Conservation (phyloP, 2,888 invertebrate genomes). For the Drosophila acutilabella region DNA sequence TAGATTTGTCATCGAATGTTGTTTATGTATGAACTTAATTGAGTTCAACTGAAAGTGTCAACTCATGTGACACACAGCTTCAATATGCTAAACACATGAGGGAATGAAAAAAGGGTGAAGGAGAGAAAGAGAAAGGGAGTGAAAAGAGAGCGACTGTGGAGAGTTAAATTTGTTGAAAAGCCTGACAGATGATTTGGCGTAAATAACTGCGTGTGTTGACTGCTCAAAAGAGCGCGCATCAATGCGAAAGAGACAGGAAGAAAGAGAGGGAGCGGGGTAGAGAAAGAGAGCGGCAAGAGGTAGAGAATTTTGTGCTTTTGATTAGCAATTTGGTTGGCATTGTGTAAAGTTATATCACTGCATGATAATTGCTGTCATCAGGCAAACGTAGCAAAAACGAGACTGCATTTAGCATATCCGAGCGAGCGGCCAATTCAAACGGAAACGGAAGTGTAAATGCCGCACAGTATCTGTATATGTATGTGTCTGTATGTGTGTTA, state of each 20-base stretch:
- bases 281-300: not conserved
- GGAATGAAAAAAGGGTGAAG: not conserved
- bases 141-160: not conserved
- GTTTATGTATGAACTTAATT: constrained; percentile 78
- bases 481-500: constrained; percentile 42
- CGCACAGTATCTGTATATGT: constrained; percentile 34
- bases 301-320: constrained; percentile 47
- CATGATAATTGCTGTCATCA: constrained; percentile 77
- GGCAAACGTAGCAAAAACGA: constrained; percentile 71
- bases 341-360: constrained; percentile 69
- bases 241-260: not conserved
- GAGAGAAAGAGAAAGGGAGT: not conserved
- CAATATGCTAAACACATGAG: constrained; percentile 36
- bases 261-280: not conserved
- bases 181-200: constrained; percentile 40
- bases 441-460: constrained; percentile 80
- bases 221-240: not conserved
- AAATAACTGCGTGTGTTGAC: constrained; percentile 27
- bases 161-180: constrained; percentile 22
- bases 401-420: constrained; percentile 76
- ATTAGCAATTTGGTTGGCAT: constrained; percentile 66
- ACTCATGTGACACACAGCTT: constrained; percentile 72
- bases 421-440: constrained; percentile 49
- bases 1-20: constrained; percentile 70
- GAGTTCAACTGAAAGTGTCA: constrained; percentile 83